Percentiles rank a stretch among this genome's conserved stretches.
phyloP scores from a whole-genome alignment of 1,140 invertebrate species.

The Atta texana region DNA sequence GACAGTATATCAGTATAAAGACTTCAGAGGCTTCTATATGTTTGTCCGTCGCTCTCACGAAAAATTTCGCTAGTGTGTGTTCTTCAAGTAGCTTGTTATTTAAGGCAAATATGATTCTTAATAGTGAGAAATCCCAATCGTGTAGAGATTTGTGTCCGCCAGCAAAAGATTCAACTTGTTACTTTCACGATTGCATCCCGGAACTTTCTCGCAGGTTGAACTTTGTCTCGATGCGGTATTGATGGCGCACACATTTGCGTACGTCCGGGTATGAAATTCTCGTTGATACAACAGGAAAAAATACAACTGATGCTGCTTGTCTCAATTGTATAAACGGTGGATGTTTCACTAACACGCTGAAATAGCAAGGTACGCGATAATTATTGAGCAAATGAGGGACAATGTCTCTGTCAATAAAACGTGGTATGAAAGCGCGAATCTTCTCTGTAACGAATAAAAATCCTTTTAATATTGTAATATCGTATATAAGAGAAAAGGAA shows the following conservation, averaged over 20 bases:
- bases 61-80: not conserved
- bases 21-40: no score
- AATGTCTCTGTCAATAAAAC: slow-evolving; percentile 47
- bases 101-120: not conserved
- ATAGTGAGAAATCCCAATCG: slow-evolving; percentile 16
- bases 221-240: slow-evolving; percentile 42
- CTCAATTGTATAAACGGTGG: slow-evolving; percentile 52
- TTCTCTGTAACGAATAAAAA: not conserved
- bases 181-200: slow-evolving; percentile 44
- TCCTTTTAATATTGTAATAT: not conserved
- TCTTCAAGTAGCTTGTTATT: not conserved
- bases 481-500: not conserved
- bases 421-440: slow-evolving; percentile 13
- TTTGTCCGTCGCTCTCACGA: not conserved
- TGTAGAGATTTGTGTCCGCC: not conserved
- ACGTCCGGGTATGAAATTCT: slow-evolving; percentile 44
- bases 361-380: slow-evolving; percentile 40
- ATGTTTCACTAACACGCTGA: slow-evolving; percentile 52
- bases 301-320: not conserved
- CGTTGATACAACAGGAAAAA: slow-evolving; percentile 8
- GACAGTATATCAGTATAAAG: not conserved
- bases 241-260: slow-evolving; percentile 25
- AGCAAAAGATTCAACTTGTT: slow-evolving; percentile 24
- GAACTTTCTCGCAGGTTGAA: slow-evolving; percentile 67
- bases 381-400: slow-evolving; percentile 30